Evolutionary conservation across 2,113 vertebrate genomes (phyloP).

Genomic region (Rhynchomys soricoides): DNA sequence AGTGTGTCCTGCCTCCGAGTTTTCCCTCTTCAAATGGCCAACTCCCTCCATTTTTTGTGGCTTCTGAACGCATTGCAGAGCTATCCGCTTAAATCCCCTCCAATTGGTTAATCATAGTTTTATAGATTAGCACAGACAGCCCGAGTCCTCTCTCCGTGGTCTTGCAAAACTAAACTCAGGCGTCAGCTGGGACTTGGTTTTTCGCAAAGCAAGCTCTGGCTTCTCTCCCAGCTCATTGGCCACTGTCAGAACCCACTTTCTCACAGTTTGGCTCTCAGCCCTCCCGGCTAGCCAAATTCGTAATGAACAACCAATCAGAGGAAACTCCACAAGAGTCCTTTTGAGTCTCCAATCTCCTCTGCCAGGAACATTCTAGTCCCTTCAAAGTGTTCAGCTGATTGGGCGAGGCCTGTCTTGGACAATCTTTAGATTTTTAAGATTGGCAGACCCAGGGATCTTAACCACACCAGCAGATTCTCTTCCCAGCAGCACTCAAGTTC

Average conservation of each 20-base stretch:
- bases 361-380: neutral
- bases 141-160: neutral
- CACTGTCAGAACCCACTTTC: neutral
- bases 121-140: neutral
- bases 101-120: neutral
- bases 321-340: neutral
- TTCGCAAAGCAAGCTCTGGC: fast-evolving
- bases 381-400: neutral
- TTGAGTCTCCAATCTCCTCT: neutral
- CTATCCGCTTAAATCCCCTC: neutral
- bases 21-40: neutral
- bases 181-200: neutral
- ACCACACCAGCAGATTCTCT: neutral
- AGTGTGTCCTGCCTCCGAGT: neutral
- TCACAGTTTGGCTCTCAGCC: neutral
- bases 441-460: neutral
- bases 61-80: neutral
- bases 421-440: neutral
- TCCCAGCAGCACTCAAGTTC: neutral
- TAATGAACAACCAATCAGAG: neutral
- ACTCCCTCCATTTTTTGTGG: neutral
- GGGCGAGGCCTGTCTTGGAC: neutral
- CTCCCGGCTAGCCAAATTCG: neutral
- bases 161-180: neutral
- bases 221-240: neutral